Base-by-base conservation (phyloP, 2,113 vertebrate species). In the Marmota flaviventris region DNA sequence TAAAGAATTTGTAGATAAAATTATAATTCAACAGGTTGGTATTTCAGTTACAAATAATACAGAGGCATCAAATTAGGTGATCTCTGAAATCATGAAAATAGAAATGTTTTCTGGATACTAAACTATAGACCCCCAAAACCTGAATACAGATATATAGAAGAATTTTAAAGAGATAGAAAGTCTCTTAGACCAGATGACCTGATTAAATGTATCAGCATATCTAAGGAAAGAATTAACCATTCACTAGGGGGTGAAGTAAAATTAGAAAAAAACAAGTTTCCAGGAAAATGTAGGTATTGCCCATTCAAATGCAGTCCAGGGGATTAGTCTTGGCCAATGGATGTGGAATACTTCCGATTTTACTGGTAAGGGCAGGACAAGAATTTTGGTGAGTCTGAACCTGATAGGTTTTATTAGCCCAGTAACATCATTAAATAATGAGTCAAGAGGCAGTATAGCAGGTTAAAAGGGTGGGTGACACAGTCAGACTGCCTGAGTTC, bases 1-100 rank as follows among this genome's bases (percentile, higher is more conserved):
- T 88, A 79, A 87, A 91, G 39, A 95, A 92, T 48, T 90, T 94
- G 5, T 39, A 93, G 72, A 95, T 85, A 6, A 96, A 96, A 88
- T 78, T 89, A 77, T 63, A 93, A 85, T 81, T 92, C 92, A 84
- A 95, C 12, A 93, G 20, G 17, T 63, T 83, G 58, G 27, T 32
- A 95, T 81, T 96, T 93, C 32, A 91, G 18, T 72, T 93, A 94
- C 48, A 96, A 92, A 92, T 67, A 89, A 53, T 45, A 90, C 4
- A 76, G 24, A 92, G 65, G 25, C 72, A 11, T 84, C 22, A 91
- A 93, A 92, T 70, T 73, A 93, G 77, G 45, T 81, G 32, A 56
- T 51, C 51, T 51, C 32, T 75, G 16, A 92, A 63, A 86, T 92
- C 58, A 85, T 34, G 91, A 76, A 92, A 63, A 65, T 9, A 85